Evolutionary conservation across 2,888 invertebrate species (phyloP).

Genomic region (Himalopsyche japonica): DNA sequence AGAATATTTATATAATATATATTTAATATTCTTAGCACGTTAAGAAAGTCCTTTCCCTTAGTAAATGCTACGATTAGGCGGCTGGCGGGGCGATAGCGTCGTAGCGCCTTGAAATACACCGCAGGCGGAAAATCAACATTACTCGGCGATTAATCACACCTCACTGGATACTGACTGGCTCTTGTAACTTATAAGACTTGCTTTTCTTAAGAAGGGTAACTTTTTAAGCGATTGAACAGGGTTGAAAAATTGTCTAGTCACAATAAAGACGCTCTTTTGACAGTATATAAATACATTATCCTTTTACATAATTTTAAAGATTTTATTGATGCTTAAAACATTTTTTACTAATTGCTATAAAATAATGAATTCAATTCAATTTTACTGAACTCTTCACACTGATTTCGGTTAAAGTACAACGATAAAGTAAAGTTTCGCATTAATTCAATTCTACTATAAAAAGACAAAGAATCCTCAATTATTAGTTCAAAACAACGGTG

Average conservation of each 20-base stretch:
- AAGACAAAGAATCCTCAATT: too few species aligned
- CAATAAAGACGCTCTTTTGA: neutral
- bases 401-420: too few species aligned
- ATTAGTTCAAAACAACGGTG: neutral
- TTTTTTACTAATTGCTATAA: too few species aligned
- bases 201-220: neutral
- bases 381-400: too few species aligned
- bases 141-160: neutral
- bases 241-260: neutral
- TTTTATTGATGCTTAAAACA: too few species aligned
- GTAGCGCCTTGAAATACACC: neutral
- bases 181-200: neutral
- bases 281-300: neutral
- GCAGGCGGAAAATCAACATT: neutral
- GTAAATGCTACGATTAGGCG: slow-evolving; percentile 14
- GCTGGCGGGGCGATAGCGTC: neutral
- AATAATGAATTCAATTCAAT: too few species aligned
- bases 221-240: neutral
- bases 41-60: slow-evolving; percentile 23
- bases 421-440: too few species aligned
- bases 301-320: too few species aligned
- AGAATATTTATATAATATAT: too few species aligned
- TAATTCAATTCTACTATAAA: too few species aligned
- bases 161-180: neutral
- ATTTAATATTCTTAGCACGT: neutral